phyloP scores from a whole-genome alignment of 2,888 invertebrate genomes.

The Pteria penguin region DNA sequence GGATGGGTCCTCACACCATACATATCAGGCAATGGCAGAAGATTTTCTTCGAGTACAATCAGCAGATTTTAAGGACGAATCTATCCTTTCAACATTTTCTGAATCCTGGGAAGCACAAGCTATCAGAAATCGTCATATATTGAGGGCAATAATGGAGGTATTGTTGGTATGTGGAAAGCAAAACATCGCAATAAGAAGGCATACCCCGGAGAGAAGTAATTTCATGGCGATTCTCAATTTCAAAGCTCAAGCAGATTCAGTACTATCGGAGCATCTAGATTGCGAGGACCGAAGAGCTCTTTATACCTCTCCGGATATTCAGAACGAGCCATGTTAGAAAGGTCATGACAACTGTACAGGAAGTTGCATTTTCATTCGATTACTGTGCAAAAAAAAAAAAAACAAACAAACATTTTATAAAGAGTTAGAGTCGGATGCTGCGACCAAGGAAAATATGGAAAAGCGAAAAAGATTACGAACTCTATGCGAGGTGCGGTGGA shows the following conservation, averaged over 20 bases:
- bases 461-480: background rate
- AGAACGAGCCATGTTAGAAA: conserved; percentile 14
- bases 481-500: conserved; percentile 7
- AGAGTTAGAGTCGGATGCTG: background rate
- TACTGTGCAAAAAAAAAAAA: background rate
- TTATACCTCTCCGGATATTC: background rate
- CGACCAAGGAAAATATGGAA: conserved; percentile 16
- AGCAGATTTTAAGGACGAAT: background rate
- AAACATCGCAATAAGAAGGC: conserved; percentile 25
- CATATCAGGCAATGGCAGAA: conserved; percentile 20
- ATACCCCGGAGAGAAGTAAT: conserved; percentile 25
- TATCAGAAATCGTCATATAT: conserved; percentile 10
- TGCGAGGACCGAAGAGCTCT: background rate
- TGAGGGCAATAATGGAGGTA: conserved; percentile 20
- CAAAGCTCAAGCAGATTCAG: background rate
- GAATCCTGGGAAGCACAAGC: background rate
- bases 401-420: background rate
- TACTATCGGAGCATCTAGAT: background rate
- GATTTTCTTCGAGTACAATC: conserved; percentile 3
- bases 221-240: background rate
- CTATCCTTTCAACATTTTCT: conserved; percentile 4
- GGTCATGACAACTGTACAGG: conserved; percentile 11
- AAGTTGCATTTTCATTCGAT: background rate
- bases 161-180: conserved; percentile 31
- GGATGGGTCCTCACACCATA: conserved; percentile 1